Evolutionary conservation across 2,113 vertebrate species (phyloP), one percentile per base, ranked within the genome.

Genomic region (Otus sunia): DNA sequence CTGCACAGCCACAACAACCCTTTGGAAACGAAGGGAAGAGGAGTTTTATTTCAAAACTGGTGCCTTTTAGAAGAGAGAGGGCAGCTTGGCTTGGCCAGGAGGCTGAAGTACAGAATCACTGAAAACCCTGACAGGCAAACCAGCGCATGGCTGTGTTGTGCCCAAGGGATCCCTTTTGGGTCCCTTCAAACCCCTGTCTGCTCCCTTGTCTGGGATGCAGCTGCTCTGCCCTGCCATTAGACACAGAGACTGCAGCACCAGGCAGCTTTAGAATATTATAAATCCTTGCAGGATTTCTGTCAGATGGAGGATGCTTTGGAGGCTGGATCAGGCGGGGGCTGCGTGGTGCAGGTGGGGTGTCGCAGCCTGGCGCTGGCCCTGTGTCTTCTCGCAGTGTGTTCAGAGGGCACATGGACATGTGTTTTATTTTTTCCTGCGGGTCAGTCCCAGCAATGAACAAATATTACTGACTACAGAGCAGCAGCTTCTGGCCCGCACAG

Each of bases 201-300:
- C 43, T 76, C n/a, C 22, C 25, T 58, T 6, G 53, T 12, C 19
- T 1, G 0, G 3, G 18, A 22, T 27, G 3, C 21, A 6, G 27
- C 47, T 59, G 19, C 50, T 93, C n/a, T 10, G 0, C 20, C 0
- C 45, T 2, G 25, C 5, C 7, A 0, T 49, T 1, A 6, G n/a
- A 7, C 6, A 1, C 43, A 3, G 83, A 34, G 36, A 47, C 9
- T 8, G 1, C 45, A 47, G 45, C 45, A 47, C 22, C 30, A 1
- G 2, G 1, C 15, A 30, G 23, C 29, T 72, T n/a, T 34, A 3
- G 18, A 47, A 4, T 4, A 12, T 9, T 30, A 6, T 5, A 41
- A 4, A 30, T 37, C 1, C 45, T 6, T 6, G 26, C 4, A 9
- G 63, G 45, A 16, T 47, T 69, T 45, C 6, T 15, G 2, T 7